Conservation (phyloP, 2,888 invertebrate species). For the Machimus atricapillus region DNA sequence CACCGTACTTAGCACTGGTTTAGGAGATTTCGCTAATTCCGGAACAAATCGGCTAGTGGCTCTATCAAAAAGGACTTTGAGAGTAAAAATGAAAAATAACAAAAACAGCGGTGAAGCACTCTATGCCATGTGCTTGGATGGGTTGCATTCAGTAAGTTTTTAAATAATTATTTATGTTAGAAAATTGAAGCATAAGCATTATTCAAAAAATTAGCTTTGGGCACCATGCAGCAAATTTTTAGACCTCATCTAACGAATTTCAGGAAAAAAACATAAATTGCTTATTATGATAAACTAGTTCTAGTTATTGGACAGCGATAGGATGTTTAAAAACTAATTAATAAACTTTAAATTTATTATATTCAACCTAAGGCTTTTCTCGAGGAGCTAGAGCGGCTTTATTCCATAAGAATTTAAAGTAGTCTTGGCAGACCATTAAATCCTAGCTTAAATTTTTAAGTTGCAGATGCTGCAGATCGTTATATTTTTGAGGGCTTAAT, state of each 20-base stretch:
- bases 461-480: background rate
- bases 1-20: conserved; percentile 81
- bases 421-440: background rate
- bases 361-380: too few species aligned
- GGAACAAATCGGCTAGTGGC: conserved; percentile 68
- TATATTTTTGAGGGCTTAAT: background rate
- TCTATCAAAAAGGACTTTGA: conserved; percentile 65
- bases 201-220: too few species aligned
- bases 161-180: background rate
- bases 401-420: background rate
- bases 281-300: too few species aligned
- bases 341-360: too few species aligned
- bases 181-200: background rate
- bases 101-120: conserved; percentile 75
- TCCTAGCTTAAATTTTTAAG: background rate
- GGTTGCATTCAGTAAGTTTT: conserved; percentile 79
- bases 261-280: too few species aligned
- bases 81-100: conserved; percentile 61
- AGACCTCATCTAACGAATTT: too few species aligned
- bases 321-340: too few species aligned
- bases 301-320: too few species aligned
- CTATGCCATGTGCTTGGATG: conserved; percentile 86
- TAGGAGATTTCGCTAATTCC: conserved; percentile 65
- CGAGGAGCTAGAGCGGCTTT: too few species aligned
- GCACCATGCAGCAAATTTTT: too few species aligned